Percentiles rank a stretch among this genome's conserved stretches.
Evolutionary conservation across 2,888 invertebrate species (phyloP).

Genomic region (Nomada ruficornis): DNA sequence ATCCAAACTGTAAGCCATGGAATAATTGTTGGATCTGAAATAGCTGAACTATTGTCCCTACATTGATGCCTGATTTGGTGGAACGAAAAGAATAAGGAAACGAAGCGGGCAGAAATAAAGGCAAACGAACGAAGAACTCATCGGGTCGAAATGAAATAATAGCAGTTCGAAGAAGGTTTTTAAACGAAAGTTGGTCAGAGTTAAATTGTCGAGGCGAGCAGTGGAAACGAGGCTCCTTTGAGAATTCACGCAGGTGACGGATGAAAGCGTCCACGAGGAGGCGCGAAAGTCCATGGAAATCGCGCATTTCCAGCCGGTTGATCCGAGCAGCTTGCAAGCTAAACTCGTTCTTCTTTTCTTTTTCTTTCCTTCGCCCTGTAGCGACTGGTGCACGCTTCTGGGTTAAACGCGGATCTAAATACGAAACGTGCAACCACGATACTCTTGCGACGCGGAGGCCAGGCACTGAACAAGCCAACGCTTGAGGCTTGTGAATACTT

Average conservation of each 20-base stretch:
- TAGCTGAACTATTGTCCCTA: not conserved
- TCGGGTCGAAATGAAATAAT: too few relatives aligned
- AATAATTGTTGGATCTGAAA: not conserved
- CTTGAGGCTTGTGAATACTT: not conserved
- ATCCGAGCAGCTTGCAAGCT: slow-evolving; percentile 23
- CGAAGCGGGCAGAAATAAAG: too few relatives aligned
- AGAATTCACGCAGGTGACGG: not conserved
- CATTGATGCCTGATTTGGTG: not conserved
- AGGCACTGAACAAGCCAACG: slow-evolving; percentile 5
- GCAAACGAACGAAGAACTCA: too few relatives aligned
- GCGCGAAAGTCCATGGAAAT: slow-evolving; percentile 16
- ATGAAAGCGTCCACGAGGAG: slow-evolving; percentile 1
- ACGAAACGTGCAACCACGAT: slow-evolving; percentile 19
- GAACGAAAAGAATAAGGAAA: not conserved
- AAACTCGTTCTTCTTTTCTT: not conserved
- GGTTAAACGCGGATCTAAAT: slow-evolving; percentile 47
- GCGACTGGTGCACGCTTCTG: slow-evolving; percentile 30
- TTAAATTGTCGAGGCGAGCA: not conserved
- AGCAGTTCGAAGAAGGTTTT: too few relatives aligned
- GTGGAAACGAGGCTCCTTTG: not conserved
- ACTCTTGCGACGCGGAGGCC: slow-evolving; percentile 6
- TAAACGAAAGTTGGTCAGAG: too few relatives aligned
- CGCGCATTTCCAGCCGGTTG: slow-evolving; percentile 32
- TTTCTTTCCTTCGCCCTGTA: not conserved
- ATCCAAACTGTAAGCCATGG: too few relatives aligned